Base-by-base conservation (phyloP, 2,888 invertebrate genomes). In the Kuschelorhynchus macadamiae region DNA sequence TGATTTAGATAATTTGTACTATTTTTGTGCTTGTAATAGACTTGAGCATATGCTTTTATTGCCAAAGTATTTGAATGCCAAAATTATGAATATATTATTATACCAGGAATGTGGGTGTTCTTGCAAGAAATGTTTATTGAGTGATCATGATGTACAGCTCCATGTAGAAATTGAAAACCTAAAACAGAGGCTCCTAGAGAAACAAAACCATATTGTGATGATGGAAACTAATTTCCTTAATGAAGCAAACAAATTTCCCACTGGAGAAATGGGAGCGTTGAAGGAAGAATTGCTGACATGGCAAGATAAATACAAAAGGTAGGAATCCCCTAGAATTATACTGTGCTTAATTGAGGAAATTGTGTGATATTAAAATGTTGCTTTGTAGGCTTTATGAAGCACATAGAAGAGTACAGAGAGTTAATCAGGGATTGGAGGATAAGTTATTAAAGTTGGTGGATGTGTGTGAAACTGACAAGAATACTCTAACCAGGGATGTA, bases 391-490 rank as follows among this genome's bases (percentile, higher is more conserved):
- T 97, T 75, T 91, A 94, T 84, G 97, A 97, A 81, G 95, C 96
- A 60, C 96, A 97, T 80, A 94, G 95, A 81, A 90, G 95, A 79
- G 91, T 97, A 65, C 97, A 97, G 84, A 95, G 94, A 84, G 91
- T 97, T 41, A 97, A 97, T 85, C 96, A 97, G 86, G 93, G 92
- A 75, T 87, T 97, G 76, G 97, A 97, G 86, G 97, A 97, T 82
- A 97, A 97, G 82, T 85, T 97, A 70, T 85, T 97, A 68, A 94
- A 93, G 84, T 89, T 97, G 83, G 97, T 97, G 4, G 96, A 96
- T 84, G 91, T 93, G 79, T 95, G 93, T 86, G 94, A 96, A 82
- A 91, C 92, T 57, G 97, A 97, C 81, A 95, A 96, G 82, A 90
- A 89, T 75, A 90, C 92, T 76, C 86, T 96, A 73, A 94, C 95